A percentile compares a stretch with the other conserved stretches of the same genome.
phyloP scores from a whole-genome alignment of 2,113 vertebrate species.

The Varanus komodoensis region DNA sequence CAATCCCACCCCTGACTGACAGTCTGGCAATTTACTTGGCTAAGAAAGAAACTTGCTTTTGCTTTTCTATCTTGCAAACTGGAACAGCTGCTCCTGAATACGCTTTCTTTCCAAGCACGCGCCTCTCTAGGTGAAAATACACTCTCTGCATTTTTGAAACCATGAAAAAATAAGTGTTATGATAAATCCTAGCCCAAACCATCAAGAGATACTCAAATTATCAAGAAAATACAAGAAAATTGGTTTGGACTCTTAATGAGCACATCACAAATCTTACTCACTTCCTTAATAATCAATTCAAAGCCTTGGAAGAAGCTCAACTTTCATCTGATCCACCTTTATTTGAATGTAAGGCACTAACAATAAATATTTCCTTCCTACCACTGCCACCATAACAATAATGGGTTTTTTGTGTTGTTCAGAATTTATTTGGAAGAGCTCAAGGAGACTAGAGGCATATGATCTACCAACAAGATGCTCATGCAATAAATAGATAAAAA shows the following conservation, averaged over 20 bases:
- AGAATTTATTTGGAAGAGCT: neutral
- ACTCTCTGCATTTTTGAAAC: neutral
- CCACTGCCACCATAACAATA: neutral
- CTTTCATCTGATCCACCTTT: neutral
- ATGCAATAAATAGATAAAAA: neutral
- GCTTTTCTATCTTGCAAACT: neutral
- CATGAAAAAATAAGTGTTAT: neutral
- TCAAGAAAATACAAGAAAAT: constrained; percentile 20
- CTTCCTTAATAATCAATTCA: constrained; percentile 41
- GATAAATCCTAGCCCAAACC: neutral
- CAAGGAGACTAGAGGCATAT: neutral
- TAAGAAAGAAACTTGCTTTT: neutral
- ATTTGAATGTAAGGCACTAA: constrained; percentile 17
- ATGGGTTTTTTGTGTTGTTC: neutral
- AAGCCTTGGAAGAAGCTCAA: constrained; percentile 7
- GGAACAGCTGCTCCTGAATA: neutral
- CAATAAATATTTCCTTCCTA: neutral
- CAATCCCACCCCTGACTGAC: neutral
- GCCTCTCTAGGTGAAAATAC: neutral
- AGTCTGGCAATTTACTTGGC: constrained; percentile 17
- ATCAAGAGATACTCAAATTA: neutral
- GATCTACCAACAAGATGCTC: neutral
- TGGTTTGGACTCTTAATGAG: constrained; percentile 21
- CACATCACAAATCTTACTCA: constrained; percentile 35
- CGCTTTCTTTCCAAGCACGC: neutral